Conservation (phyloP, 2,888 invertebrate genomes). For the Nephrotoma appendiculata region DNA sequence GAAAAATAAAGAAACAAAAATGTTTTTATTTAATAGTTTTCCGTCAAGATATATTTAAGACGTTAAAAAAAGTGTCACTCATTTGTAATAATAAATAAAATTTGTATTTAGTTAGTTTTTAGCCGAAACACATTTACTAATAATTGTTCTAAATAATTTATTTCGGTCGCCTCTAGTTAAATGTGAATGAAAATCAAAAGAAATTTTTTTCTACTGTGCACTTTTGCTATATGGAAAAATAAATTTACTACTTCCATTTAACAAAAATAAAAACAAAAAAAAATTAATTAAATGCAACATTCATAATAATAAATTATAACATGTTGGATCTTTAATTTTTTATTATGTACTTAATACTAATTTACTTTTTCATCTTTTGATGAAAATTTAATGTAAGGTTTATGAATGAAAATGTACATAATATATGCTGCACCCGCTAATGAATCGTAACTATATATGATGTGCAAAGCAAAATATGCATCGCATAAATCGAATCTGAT, state of each 20-base stretch:
- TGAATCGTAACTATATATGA: no score
- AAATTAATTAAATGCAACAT: not conserved
- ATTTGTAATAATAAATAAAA: not conserved
- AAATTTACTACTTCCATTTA: not conserved
- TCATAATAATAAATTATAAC: not conserved
- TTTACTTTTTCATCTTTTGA: not conserved
- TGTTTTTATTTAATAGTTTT: not conserved
- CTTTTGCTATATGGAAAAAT: not conserved
- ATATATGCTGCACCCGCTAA: no score
- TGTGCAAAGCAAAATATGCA: not conserved
- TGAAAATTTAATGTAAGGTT: not conserved
- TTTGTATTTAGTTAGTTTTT: not conserved
- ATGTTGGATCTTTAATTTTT: not conserved
- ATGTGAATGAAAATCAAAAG: not conserved
- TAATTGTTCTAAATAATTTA: not conserved
- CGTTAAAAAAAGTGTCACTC: not conserved
- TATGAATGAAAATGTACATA: not conserved
- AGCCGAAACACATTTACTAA: not conserved
- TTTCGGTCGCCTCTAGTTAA: not conserved
- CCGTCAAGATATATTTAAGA: not conserved
- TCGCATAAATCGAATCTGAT: not conserved
- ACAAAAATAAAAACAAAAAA: not conserved
- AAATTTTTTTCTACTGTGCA: not conserved
- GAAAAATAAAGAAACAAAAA: not conserved
- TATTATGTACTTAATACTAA: not conserved